Conservation (phyloP, 2,797 vertebrate species). For the Prunella strophiata region DNA sequence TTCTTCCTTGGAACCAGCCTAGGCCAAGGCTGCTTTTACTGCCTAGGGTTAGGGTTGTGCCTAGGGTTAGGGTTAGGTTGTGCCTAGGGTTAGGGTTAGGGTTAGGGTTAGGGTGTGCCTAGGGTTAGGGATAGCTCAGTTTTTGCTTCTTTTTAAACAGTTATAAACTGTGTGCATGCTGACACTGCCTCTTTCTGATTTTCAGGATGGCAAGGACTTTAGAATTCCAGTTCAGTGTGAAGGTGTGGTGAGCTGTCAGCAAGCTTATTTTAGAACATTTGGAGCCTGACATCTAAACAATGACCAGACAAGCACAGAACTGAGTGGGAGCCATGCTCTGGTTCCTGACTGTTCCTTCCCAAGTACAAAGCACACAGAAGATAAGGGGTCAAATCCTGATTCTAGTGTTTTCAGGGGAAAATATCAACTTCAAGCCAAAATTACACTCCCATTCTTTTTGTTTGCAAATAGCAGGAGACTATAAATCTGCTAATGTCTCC, state of each 20-base stretch:
- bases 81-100: too few species aligned
- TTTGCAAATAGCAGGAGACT: background rate
- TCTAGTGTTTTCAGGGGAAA: background rate
- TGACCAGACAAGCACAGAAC: background rate
- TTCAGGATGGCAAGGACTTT: background rate
- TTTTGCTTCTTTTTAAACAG: background rate
- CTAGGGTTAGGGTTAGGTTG: too few species aligned
- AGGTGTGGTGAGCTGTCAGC: background rate
- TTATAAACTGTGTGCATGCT: too few species aligned
- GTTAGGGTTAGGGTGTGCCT: too few species aligned
- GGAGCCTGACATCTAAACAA: background rate
- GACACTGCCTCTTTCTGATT: background rate
- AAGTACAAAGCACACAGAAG: rapidly evolving
- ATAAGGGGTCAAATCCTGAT: background rate
- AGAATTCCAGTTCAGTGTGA: background rate
- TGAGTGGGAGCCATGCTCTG: background rate
- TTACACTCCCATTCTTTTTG: background rate
- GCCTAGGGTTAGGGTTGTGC: too few species aligned
- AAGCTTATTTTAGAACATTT: background rate
- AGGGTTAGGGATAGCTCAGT: too few species aligned
- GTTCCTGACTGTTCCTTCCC: background rate
- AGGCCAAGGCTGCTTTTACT: too few species aligned
- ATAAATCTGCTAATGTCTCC: background rate
- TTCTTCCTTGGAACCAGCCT: too few species aligned
- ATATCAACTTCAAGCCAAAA: background rate